phyloP scores from a whole-genome alignment of 2,888 invertebrate genomes.

The Fissipunctia ypsillon region DNA sequence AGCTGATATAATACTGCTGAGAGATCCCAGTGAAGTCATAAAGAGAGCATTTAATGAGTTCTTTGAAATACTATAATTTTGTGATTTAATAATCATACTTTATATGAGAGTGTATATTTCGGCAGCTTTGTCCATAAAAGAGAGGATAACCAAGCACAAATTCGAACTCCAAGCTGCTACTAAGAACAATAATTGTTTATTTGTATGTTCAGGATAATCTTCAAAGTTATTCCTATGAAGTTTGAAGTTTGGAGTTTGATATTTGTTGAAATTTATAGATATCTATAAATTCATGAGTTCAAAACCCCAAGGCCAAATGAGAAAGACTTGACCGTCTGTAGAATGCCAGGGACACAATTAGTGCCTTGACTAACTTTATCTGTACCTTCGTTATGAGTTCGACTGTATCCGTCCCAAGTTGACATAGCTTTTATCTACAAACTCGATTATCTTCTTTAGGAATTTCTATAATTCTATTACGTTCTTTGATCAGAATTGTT shows the following conservation, averaged over 20 bases:
- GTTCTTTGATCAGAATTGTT: background rate
- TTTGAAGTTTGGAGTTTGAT: background rate
- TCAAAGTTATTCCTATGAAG: background rate
- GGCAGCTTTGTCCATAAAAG: background rate
- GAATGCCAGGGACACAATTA: constrained; percentile 31
- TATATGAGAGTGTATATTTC: background rate
- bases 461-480: background rate
- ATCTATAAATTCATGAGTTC: constrained; percentile 32
- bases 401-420: constrained; percentile 1
- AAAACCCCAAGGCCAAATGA: constrained; percentile 22
- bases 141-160: background rate
- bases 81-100: no score
- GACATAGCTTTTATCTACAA: constrained; percentile 18
- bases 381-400: constrained; percentile 32
- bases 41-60: background rate
- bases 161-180: no score
- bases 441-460: constrained; percentile 10
- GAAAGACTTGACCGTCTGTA: constrained; percentile 13
- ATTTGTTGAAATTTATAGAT: constrained; percentile 7
- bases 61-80: no score
- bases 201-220: background rate
- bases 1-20: background rate
- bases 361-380: constrained; percentile 38
- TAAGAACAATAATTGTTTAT: background rate
- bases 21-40: background rate